Conservation (phyloP, 2,113 vertebrate genomes). For the Myrmophylax atrothorax region DNA sequence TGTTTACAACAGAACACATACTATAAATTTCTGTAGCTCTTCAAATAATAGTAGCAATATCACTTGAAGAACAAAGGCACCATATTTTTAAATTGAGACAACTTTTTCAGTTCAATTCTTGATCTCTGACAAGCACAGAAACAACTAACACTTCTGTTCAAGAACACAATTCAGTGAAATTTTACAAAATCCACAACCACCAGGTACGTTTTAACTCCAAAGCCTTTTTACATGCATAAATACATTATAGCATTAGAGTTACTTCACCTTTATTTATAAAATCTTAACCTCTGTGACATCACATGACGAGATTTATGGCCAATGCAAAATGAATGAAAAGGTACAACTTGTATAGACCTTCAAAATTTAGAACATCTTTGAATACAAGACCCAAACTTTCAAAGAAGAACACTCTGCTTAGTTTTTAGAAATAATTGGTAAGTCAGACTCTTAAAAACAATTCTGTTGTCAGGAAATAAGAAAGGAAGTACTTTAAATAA, state of each 20-base stretch:
- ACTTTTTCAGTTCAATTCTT: neutral
- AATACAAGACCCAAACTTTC: neutral
- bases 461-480: neutral
- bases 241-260: neutral
- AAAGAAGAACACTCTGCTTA: neutral
- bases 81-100: neutral
- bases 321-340: neutral
- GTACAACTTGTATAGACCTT: neutral
- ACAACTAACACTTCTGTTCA: neutral
- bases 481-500: neutral
- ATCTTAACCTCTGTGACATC: neutral
- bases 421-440: neutral
- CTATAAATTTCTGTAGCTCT: neutral
- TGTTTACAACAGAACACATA: neutral
- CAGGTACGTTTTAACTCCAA: neutral
- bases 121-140: neutral
- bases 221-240: neutral
- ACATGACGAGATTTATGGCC: neutral
- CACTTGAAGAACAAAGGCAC: neutral
- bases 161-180: neutral
- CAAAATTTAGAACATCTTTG: neutral
- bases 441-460: neutral
- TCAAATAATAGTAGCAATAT: neutral
- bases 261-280: neutral
- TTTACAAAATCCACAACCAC: neutral